phyloP scores from a whole-genome alignment of 2,888 invertebrate species.

The Dynastes hyllus region DNA sequence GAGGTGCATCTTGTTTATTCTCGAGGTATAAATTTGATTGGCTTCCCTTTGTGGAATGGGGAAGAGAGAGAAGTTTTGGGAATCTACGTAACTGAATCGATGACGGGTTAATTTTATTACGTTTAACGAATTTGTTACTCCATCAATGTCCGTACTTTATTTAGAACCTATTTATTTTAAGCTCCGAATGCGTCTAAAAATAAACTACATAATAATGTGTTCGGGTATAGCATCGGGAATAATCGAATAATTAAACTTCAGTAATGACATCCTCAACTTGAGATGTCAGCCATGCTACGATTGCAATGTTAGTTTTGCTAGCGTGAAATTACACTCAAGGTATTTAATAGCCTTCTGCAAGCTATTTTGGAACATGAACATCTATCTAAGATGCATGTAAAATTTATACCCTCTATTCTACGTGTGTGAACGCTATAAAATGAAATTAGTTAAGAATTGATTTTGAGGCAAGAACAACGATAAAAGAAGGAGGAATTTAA shows the following conservation, averaged over 20 bases:
- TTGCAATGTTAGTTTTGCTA: conserved; percentile 52
- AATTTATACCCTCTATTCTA: conserved; percentile 49
- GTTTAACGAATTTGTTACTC: no score
- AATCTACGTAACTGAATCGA: no score
- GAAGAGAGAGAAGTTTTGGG: no score
- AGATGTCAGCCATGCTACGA: conserved; percentile 49
- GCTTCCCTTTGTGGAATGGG: no score
- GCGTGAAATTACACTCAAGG: conserved; percentile 59
- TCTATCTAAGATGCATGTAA: conserved; percentile 41
- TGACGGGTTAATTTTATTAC: no score
- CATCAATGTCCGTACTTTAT: no score
- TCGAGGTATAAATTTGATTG: conserved; percentile 2
- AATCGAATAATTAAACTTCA: conserved; percentile 55
- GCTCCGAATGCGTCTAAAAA: conserved; percentile 28
- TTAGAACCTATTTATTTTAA: not conserved
- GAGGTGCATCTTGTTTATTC: conserved; percentile 2
- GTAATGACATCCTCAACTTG: conserved; percentile 55
- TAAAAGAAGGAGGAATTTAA: not conserved
- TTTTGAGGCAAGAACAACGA: not conserved
- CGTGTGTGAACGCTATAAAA: conserved; percentile 41
- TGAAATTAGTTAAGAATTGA: conserved; percentile 48
- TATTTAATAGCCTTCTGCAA: conserved; percentile 59
- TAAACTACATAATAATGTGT: conserved; percentile 43
- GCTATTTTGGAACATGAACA: conserved; percentile 54
- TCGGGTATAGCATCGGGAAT: conserved; percentile 39